Evolutionary conservation across 2,113 vertebrate genomes (phyloP), one percentile per base, ranked within the genome.

Genomic region (Daboia siamensis): DNA sequence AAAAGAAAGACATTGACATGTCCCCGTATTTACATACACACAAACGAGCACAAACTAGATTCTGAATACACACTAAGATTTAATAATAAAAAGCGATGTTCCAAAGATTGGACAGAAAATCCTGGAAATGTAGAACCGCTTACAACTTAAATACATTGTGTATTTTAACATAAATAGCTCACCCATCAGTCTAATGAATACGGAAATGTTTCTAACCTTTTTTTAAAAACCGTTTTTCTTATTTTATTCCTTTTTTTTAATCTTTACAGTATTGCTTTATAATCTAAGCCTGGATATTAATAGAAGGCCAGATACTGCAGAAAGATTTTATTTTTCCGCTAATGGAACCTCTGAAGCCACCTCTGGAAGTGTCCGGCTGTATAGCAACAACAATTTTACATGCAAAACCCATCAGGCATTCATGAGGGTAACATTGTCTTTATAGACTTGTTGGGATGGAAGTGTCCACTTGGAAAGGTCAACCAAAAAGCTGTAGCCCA

Each of bases 251-350:
- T 88, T 52, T 91, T 64, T 12, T 20, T 90, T 92, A 94, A 74
- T 9, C 95, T 91, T 96, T 96, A 86, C 95, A 99, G 99, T 98
- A 56, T 95, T 99, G 93, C 97, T 98, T 91, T 99, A 99, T 96
- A 99, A 99, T 95, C 94, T 99, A 93, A 99, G 98, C 46, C 96
- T 99, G 93, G 99, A 99, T 21, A 96, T 98, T 93, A 97, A 96
- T 88, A 98, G 98, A 95, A 99, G 97, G 94, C 95, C 97, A 0
- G 97, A 97, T 48, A 97, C 98, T 88, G 98, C 98, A 91, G 97
- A 98, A 69, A 98, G 99, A 69, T 99, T 99, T 96, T 98, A 98
- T 96, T 99, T 99, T 96, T 97, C 96, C 29, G 97, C 97, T 46
- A 99, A 99, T 90, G 98, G 98, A 52, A 99, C 98, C 3, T 98